Percentiles rank a stretch among this genome's conserved stretches.
These are phyloP conservation scores for Drosophila bifasciata DNA, from an alignment of 1,140 invertebrate species.

Conservation along the genomic window DNA sequence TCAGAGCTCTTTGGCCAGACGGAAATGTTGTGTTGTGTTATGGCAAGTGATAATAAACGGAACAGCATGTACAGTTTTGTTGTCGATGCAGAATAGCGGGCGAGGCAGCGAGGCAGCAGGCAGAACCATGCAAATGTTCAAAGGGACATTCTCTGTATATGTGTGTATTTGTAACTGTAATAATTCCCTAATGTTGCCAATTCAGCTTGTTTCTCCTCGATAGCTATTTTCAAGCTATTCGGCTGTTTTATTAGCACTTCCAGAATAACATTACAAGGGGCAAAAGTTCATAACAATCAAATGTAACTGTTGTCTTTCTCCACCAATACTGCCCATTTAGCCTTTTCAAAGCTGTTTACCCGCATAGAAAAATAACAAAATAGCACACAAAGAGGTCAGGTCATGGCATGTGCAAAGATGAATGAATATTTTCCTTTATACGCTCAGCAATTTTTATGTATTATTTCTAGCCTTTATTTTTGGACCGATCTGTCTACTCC, in stretches of 20 bases:
- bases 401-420: no score
- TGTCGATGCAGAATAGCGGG: slow-evolving; percentile 8
- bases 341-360: no score
- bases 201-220: no score
- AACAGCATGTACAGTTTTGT: slow-evolving; percentile 17
- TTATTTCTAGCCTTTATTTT: no score
- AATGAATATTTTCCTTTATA: no score
- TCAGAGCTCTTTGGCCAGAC: background rate
- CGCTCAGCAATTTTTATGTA: no score
- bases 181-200: background rate
- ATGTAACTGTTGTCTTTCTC: no score
- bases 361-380: no score
- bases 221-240: slow-evolving; percentile 9
- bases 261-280: background rate
- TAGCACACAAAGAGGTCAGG: no score
- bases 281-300: background rate
- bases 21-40: slow-evolving; percentile 20
- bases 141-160: background rate
- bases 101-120: slow-evolving; percentile 1
- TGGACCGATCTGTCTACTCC: no score
- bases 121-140: slow-evolving; percentile 25
- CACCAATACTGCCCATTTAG: no score
- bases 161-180: slow-evolving; percentile 3
- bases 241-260: background rate
- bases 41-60: slow-evolving; percentile 6